Conservation (phyloP, 2,113 vertebrate genomes). For the Nothoprocta pentlandii region DNA sequence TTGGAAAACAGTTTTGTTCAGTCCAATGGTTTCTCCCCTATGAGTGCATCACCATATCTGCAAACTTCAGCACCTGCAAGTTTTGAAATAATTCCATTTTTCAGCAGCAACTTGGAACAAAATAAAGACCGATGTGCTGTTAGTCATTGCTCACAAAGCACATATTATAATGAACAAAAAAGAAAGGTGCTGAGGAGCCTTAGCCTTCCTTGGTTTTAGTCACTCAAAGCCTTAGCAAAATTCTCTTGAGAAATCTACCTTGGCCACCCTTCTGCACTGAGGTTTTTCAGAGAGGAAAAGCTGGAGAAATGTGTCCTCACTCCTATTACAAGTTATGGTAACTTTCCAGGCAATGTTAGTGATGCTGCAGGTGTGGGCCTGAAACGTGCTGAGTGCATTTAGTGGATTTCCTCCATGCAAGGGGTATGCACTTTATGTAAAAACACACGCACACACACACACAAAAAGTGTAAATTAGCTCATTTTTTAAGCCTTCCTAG, state of each 20-base stretch:
- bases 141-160: not conserved
- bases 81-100: not conserved
- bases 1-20: not conserved
- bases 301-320: not conserved
- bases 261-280: not conserved
- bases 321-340: rapidly evolving
- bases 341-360: not conserved
- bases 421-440: no score
- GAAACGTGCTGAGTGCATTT: not conserved
- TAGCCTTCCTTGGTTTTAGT: not conserved
- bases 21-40: not conserved
- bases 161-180: not conserved
- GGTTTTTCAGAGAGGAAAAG: not conserved
- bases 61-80: not conserved
- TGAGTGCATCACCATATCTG: not conserved
- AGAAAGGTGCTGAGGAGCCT: not conserved
- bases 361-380: not conserved
- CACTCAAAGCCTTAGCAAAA: not conserved
- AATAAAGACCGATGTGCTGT: not conserved
- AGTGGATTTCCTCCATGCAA: not conserved
- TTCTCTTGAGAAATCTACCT: not conserved
- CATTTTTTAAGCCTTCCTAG: no score
- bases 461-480: not conserved
- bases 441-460: no score
- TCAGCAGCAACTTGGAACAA: not conserved